These are phyloP conservation scores for Setophaga kirtlandii DNA, from an alignment of 2,113 vertebrate genomes.

Conservation along the genomic window DNA sequence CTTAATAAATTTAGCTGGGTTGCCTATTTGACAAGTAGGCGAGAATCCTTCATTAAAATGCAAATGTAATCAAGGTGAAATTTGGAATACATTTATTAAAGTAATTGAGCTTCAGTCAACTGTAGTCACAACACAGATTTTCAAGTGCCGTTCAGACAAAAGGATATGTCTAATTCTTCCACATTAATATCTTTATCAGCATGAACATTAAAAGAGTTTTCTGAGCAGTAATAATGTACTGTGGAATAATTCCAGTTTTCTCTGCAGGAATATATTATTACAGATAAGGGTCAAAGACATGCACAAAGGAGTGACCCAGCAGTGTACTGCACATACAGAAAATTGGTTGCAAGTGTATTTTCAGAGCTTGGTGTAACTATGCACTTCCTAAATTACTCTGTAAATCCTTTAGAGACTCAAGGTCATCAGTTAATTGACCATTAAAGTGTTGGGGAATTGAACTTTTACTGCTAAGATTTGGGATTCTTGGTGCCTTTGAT, in stretches of 20 bases:
- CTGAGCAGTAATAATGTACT: conserved; percentile 41
- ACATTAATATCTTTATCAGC: conserved; percentile 69
- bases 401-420: not conserved
- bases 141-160: conserved; percentile 69
- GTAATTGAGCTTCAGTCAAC: conserved; percentile 75
- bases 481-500: not conserved
- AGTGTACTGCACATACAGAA: conserved; percentile 6
- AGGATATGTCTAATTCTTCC: conserved; percentile 37
- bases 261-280: conserved; percentile 56
- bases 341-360: conserved; percentile 46
- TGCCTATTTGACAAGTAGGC: conserved; percentile 72
- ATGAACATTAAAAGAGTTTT: conserved; percentile 61
- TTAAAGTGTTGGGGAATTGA: not conserved
- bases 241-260: conserved; percentile 35
- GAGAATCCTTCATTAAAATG: conserved; percentile 76
- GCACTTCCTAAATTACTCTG: conserved; percentile 32
- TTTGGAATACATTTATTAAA: conserved; percentile 76
- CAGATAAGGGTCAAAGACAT: conserved; percentile 53
- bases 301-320: conserved; percentile 36
- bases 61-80: conserved; percentile 73
- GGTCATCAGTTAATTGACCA: conserved; percentile 44
- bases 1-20: conserved; percentile 65
- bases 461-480: not conserved
- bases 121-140: conserved; percentile 76
- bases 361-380: not conserved